Evolutionary conservation across 1,140 invertebrate genomes (phyloP), one percentile per base, ranked within the genome.

Genomic region (Drosophila leontia): DNA sequence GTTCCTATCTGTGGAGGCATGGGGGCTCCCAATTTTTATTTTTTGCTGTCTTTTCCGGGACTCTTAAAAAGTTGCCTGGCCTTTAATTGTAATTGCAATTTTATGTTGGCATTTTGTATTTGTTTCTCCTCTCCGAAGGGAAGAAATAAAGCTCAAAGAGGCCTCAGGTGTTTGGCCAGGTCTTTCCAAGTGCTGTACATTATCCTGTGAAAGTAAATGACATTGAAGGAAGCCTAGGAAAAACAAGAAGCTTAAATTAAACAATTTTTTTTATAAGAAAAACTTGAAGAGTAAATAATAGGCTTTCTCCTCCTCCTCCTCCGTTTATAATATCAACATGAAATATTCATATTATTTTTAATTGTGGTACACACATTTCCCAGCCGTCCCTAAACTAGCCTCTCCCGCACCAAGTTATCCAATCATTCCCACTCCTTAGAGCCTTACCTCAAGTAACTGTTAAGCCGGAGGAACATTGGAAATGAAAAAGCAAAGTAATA

Each of bases 51-150:
- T 51, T 61, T 62, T 35, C n/a, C 47, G 74, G 42, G 12, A 55
- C 41, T 34, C 45, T 41, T 41, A 41, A 63, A 61, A 63, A 51
- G 29, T 44, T 48, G 34, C 29, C 19, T 11, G 53, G 19, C 35
- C 29, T 77, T 85, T 77, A 72, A 85, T 71, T 77, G 50, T 68
- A 77, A 77, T 76, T 48, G 55, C 65, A 29, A 39, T 59, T 68
- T 68, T 69, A 64, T 74, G 69, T 65, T 51, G 12, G 12, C 41
- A 19, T 42, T 56, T 56, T 55, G 50, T 55, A 15, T 50, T 56
- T 62, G 8, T 29, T n/a, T n/a, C 35, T 42, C 17, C 15, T n/a
- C 37, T 41, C 11, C 32, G 19, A 58, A 13, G n/a, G 15, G 11
- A 19, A 26, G 23, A 47, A 34, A 15, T n/a, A 2, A 37, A 12